Evolutionary conservation across 2,113 vertebrate genomes (phyloP).

Genomic region (Clarias macrocephalus): DNA sequence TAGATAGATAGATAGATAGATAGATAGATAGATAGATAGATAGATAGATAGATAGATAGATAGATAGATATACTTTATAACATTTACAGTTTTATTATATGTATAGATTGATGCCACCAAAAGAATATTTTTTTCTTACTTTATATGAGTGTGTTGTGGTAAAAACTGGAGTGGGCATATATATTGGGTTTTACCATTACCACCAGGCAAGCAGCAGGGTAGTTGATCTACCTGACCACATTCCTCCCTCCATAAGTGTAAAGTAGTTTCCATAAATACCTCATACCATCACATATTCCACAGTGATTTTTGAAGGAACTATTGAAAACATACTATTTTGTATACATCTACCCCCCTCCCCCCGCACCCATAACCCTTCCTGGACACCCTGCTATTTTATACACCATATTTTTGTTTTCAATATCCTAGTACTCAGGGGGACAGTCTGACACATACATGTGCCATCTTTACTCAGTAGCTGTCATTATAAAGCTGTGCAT

Average conservation of each 20-base stretch:
- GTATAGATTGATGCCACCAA: neutral
- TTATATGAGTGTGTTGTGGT: no score
- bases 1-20: no score
- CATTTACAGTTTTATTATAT: no score
- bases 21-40: no score
- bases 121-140: no score
- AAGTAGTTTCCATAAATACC: neutral
- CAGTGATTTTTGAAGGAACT: neutral
- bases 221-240: neutral
- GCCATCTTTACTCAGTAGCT: neutral
- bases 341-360: neutral
- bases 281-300: neutral
- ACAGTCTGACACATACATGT: neutral
- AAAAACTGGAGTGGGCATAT: no score
- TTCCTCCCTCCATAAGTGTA: neutral
- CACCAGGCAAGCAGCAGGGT: neutral
- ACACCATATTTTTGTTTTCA: neutral
- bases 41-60: no score
- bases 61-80: no score
- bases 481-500: neutral
- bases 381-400: neutral
- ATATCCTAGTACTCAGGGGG: neutral
- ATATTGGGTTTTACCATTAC: neutral
- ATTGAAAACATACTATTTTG: neutral
- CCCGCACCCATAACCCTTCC: neutral